A percentile compares a stretch with the other conserved stretches of the same genome.
Evolutionary conservation across 2,797 vertebrate genomes (phyloP).

Genomic region (Megaceryle alcyon): DNA sequence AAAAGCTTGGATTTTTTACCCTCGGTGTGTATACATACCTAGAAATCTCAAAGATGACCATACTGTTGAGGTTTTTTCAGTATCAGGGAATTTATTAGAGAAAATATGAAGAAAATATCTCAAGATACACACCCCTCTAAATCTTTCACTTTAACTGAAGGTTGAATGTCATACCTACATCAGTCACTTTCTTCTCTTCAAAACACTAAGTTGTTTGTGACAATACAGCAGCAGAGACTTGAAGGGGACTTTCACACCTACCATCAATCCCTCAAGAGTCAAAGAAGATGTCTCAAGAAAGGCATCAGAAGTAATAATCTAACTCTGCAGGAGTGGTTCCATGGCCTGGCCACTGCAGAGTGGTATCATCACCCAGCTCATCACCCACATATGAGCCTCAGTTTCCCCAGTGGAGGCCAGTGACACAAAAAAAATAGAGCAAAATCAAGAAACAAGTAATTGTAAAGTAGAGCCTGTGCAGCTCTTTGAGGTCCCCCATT

Average conservation of each 20-base stretch:
- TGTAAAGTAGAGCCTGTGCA: not conserved
- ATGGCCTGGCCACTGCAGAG: not conserved
- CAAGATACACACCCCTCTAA: not conserved
- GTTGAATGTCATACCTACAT: not conserved
- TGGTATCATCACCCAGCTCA: not conserved
- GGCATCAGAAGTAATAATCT: not conserved
- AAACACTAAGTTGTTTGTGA: not conserved
- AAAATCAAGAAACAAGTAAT: not conserved
- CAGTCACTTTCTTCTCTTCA: not conserved
- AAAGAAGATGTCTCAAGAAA: not conserved
- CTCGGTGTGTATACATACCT: not conserved
- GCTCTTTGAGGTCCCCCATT: not conserved
- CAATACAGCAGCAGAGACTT: not conserved
- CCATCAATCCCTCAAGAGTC: not conserved
- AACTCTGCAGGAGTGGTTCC: not conserved
- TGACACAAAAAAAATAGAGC: not conserved
- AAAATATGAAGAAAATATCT: not conserved
- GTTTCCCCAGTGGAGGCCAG: not conserved
- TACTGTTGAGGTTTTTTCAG: not conserved
- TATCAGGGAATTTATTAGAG: not conserved
- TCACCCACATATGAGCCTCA: rapidly evolving
- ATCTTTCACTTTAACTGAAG: not conserved
- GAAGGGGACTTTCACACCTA: not conserved
- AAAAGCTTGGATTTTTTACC: not conserved
- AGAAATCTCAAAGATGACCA: not conserved